Evolutionary conservation across 1,140 invertebrate genomes (phyloP).

Genomic region (Acromyrmex echinatior): DNA sequence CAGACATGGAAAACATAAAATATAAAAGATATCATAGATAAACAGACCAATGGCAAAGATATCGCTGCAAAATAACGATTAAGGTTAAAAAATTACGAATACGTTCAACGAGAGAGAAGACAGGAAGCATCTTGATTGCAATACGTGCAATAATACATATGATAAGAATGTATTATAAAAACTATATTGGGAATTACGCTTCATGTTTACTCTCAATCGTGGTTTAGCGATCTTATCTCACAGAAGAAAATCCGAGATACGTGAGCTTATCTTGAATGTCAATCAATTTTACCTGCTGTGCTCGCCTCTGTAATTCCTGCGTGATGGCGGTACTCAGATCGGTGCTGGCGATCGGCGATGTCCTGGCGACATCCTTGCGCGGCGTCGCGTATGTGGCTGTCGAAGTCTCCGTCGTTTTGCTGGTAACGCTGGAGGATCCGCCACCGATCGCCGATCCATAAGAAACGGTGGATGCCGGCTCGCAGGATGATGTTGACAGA

Average conservation of each 20-base stretch:
- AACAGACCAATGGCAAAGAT: neutral
- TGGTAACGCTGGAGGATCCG: constrained; percentile 58
- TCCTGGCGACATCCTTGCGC: constrained; percentile 59
- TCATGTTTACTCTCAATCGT: neutral
- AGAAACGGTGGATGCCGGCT: constrained; percentile 80
- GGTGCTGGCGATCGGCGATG: constrained; percentile 75
- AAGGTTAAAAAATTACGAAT: neutral
- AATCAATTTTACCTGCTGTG: constrained; percentile 85
- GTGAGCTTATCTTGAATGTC: neutral
- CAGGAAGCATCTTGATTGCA: neutral
- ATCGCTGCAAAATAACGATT: constrained; percentile 13
- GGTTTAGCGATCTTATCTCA: neutral
- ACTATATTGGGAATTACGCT: neutral
- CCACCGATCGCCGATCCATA: constrained; percentile 70
- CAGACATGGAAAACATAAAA: neutral
- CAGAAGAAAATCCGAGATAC: neutral
- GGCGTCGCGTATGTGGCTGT: constrained; percentile 53
- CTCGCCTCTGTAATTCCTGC: constrained; percentile 89
- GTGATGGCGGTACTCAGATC: constrained; percentile 88
- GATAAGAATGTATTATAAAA: neutral
- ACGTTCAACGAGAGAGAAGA: neutral
- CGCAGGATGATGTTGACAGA: constrained; percentile 84
- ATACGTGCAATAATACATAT: neutral
- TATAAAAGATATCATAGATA: constrained; percentile 19
- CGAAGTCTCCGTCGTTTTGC: constrained; percentile 66